Evolutionary conservation across 2,113 vertebrate genomes (phyloP).

Genomic region (Isurus oxyrinchus): DNA sequence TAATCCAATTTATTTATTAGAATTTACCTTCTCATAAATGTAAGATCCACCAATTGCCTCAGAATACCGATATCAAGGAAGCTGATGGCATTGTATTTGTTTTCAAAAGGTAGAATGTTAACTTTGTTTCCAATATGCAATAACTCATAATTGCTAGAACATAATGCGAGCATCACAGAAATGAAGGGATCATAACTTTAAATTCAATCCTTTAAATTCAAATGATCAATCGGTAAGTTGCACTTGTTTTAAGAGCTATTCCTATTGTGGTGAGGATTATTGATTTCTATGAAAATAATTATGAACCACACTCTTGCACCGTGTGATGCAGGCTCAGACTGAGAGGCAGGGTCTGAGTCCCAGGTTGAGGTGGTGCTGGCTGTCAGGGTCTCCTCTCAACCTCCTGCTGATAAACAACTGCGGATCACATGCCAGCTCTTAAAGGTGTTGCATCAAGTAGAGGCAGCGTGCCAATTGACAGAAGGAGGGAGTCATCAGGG

Average conservation of each 20-base stretch:
- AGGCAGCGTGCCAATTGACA: constrained; percentile 1
- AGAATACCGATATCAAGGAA: too few species aligned
- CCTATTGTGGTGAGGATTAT: not conserved
- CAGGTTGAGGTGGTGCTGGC: not conserved
- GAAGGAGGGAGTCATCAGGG: constrained; percentile 15
- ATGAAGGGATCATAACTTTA: not conserved
- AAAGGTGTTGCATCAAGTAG: not conserved
- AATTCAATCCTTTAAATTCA: not conserved
- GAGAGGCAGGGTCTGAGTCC: not conserved
- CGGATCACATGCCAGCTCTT: not conserved
- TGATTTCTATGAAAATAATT: not conserved
- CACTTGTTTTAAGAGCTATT: not conserved
- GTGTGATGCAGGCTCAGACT: not conserved
- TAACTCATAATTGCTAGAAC: not conserved
- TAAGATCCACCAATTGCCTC: not conserved
- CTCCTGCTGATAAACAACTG: not conserved
- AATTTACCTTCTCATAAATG: not conserved
- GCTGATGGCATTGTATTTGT: not conserved
- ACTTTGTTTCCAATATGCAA: not conserved
- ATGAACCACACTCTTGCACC: not conserved
- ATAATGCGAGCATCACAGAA: not conserved
- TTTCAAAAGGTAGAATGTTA: not conserved
- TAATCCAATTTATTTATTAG: not conserved
- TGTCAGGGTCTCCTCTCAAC: not conserved
- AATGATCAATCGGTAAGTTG: not conserved